These are phyloP conservation scores for Polyodon spathula DNA, from an alignment of 2,113 vertebrate genomes.

Conservation along the genomic window DNA sequence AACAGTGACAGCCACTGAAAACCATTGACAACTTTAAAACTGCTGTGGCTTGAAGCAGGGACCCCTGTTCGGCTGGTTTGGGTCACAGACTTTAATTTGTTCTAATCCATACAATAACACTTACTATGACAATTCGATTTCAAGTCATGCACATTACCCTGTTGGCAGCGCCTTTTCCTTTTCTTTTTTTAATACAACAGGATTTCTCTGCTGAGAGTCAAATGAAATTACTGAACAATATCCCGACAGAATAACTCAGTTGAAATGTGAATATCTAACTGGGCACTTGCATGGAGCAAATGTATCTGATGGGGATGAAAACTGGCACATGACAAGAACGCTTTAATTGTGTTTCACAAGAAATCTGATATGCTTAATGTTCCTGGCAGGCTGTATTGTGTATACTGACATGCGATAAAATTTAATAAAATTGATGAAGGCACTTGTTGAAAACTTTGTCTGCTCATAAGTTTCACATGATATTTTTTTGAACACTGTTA, in stretches of 20 bases:
- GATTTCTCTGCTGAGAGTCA: constrained; percentile 14
- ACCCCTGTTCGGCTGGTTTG: constrained; percentile 22
- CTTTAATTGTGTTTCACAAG: constrained; percentile 32
- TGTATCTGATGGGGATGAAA: constrained; percentile 10
- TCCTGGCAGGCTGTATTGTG: constrained; percentile 4
- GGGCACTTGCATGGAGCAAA: constrained; percentile 13
- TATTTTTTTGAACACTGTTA: no score
- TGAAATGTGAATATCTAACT: constrained; percentile 13
- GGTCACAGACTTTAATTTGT: constrained; percentile 22
- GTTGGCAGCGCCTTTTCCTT: constrained; percentile 8
- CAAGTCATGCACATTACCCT: constrained; percentile 16
- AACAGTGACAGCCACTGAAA: no score
- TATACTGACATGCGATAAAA: no score
- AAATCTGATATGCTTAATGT: constrained; percentile 14
- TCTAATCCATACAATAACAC: constrained; percentile 25
- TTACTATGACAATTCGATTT: constrained; percentile 40
- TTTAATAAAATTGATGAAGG: no score
- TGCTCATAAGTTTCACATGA: no score
- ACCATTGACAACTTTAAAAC: neutral
- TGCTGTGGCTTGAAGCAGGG: neutral
- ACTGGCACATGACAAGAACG: constrained; percentile 12
- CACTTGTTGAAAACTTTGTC: no score
- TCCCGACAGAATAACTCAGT: constrained; percentile 7
- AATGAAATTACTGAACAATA: constrained; percentile 11
- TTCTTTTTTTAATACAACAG: constrained; percentile 23